Evolutionary conservation across 2,797 vertebrate species (phyloP), one percentile per base, ranked within the genome.

Genomic region (Rhinatrema bivittatum): DNA sequence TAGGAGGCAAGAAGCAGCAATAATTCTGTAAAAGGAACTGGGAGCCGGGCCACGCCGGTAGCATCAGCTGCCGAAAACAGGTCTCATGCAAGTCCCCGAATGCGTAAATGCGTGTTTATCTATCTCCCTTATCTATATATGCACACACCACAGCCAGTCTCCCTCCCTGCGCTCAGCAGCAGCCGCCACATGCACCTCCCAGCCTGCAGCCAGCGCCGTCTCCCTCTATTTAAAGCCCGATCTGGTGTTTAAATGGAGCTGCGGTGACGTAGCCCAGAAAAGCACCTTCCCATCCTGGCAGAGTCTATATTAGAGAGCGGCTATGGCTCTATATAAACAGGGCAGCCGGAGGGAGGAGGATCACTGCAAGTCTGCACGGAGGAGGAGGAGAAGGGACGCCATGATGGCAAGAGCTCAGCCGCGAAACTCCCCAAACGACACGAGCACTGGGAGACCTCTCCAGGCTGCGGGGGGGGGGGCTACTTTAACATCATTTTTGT

Each of bases 291-390:
- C 91, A 93, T 93, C 88, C 89, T 73, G 87, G 70, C 88, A 87
- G 82, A 84, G 91, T 91, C 91, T 96, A 95, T 96, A 96, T 94
- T 95, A 95, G 91, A 91, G 88, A 87, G 88, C 85, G 83, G 90
- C 88, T 82, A 96, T 93, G 89, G 90, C 90, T 72, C 85, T 93
- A 95, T 95, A 95, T 85, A 94, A 94, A 89, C 88, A 86, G 78
- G 79, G 85, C 85, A 60, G 82, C 82, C 76, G 70, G 70, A 76
- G 86, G 89, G 87, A 91, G 89, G 89, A 93, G 87, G 87, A 84
- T 85, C 91, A 92, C 79, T 13, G 30, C 20, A 22, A 39, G 39
- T 24, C 17, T 25, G 32, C 10, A 36, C 15, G 27, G 26, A 32
- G 14, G 17, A 29, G 16, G 22, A 11, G 12, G 10, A 16, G 3